Evolutionary conservation across 2,888 invertebrate species (phyloP), one percentile per base, ranked within the genome.

Genomic region (Ichneumon xanthorius): DNA sequence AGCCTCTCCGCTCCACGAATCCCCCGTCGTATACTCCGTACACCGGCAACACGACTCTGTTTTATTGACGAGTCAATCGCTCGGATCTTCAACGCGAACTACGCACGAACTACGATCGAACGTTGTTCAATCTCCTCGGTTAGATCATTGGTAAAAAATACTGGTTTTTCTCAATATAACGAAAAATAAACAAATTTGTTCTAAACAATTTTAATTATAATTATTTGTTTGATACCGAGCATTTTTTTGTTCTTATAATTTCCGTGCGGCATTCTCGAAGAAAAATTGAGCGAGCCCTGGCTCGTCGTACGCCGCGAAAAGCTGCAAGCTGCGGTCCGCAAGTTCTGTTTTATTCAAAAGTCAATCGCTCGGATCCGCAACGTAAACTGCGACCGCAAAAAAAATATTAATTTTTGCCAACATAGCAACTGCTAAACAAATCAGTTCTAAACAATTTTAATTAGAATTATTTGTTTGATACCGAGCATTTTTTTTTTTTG

Each of bases 51-150:
- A 85, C 81, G 71, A 70, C 80, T 58, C 88, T 89, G 87, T 89
- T 88, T 89, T 89, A 88, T 89, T 88, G 88, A 88, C 83, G 83
- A 88, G 83, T 79, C 73, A 84, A 80, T 67, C 70, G 26, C 16
- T 68, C 61, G 61, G 63, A 65, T 80, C 61, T 30, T 58, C 55
- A 65, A 22, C 48, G 11, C 81, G 48, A 71, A 22, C 67, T 67
- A 40, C 53, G 5, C 26, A 22, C 22, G 48, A 33, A 53, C 48
- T 37, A 63, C 45, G 45, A 26, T 37, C 50, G 50, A 61, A 30
- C 61, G 5, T 61, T 30, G 14, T 26, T 61, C 61, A 61, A 61
- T 30, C 22, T 16, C 4, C 61, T 61, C 61, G 14, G 14, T 22
- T 14, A 30, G 14, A 61, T 61, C 30, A 68, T 55, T 45, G 30